These are phyloP conservation scores for Spodoptera litura DNA, from an alignment of 1,140 invertebrate species.

Conservation along the genomic window DNA sequence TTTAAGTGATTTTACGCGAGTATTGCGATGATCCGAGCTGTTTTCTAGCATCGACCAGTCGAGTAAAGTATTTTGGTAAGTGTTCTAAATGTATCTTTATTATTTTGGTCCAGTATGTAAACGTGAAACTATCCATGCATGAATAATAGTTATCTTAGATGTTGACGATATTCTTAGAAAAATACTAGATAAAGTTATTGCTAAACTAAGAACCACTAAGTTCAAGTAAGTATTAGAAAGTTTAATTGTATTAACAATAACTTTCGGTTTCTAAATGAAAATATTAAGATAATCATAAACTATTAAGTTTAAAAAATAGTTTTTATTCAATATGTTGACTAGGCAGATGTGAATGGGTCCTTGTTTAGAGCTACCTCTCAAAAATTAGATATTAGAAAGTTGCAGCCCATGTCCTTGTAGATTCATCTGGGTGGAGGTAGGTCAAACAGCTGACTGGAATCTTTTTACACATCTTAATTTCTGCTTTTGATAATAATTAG, in stretches of 20 bases:
- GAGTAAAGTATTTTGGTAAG: constrained; percentile 80
- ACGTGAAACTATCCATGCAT: constrained; percentile 15
- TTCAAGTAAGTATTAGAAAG: too few relatives aligned
- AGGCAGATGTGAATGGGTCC: neutral
- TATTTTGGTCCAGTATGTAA: constrained; percentile 76
- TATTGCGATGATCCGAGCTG: constrained; percentile 81
- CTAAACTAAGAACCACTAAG: neutral
- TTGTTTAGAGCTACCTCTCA: neutral
- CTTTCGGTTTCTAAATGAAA: too few relatives aligned
- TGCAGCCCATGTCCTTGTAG: constrained; percentile 4
- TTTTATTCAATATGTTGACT: neutral
- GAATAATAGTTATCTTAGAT: neutral
- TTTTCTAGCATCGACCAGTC: constrained; percentile 83
- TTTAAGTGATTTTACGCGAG: constrained; percentile 71
- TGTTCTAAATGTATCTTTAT: constrained; percentile 39
- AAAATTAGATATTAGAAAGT: neutral
- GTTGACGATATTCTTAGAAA: neutral
- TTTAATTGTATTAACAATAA: too few relatives aligned
- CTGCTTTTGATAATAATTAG: too few relatives aligned
- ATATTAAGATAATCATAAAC: too few relatives aligned
- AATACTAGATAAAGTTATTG: neutral
- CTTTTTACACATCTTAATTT: neutral
- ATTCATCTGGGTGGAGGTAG: neutral
- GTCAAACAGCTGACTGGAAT: constrained; percentile 1
- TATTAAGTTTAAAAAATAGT: constrained; percentile 3